Percentiles rank a stretch among this genome's conserved stretches.
Conservation (phyloP, 2,797 vertebrate species). For the Enteromius anoplus region DNA sequence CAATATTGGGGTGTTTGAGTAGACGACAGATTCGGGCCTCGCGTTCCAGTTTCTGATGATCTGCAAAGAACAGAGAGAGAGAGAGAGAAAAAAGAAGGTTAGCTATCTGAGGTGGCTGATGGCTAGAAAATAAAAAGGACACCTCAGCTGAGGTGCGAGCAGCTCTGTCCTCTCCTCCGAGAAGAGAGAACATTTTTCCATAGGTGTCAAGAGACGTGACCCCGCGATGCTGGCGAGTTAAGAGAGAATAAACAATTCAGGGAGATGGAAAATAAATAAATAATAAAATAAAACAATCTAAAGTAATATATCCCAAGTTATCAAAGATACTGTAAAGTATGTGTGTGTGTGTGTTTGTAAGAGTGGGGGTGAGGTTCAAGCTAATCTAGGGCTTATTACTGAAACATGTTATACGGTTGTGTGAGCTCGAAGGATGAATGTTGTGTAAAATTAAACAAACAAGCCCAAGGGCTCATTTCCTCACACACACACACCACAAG, state of each 20-base stretch:
- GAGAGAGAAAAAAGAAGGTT: constrained; percentile 3
- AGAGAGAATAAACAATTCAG: neutral
- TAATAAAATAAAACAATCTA: neutral
- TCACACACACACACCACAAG: constrained; percentile 17
- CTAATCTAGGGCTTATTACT: constrained; percentile 35
- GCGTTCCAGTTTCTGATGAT: constrained; percentile 62
- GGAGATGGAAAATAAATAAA: neutral
- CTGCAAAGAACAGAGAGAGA: constrained; percentile 39
- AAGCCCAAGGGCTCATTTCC: constrained; percentile 14
- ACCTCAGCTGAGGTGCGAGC: neutral
- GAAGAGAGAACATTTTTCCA: neutral
- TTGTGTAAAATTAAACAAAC: constrained; percentile 43
- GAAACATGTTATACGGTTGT: constrained; percentile 29
- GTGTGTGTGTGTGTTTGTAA: neutral
- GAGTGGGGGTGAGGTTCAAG: constrained; percentile 16
- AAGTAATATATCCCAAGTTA: neutral
- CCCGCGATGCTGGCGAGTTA: neutral
- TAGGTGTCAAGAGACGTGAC: neutral
- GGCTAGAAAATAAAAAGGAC: neutral
- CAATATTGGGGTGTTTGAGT: constrained; percentile 64
- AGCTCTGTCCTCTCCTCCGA: constrained; percentile 3
- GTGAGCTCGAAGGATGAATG: constrained; percentile 12
- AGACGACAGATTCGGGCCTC: constrained; percentile 65
- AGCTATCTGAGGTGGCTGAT: constrained; percentile 32
- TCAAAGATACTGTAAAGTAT: neutral